A percentile compares a stretch with the other conserved stretches of the same genome.
Evolutionary conservation across 2,797 vertebrate genomes (phyloP).

Genomic region (Cirrhinus mrigala): DNA sequence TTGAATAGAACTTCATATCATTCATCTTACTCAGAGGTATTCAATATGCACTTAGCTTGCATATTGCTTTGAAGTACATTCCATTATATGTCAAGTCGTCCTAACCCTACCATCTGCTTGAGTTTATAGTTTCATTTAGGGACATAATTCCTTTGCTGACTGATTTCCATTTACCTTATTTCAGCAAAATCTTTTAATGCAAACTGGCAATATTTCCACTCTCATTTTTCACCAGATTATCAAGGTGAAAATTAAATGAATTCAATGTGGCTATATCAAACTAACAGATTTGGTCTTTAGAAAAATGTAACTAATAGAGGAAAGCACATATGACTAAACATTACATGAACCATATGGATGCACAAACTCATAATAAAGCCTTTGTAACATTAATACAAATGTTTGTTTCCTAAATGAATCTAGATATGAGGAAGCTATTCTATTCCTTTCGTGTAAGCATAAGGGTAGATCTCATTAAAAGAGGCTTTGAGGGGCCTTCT

Average conservation of each 20-base stretch:
- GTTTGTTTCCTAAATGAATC: neutral
- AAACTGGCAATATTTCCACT: neutral
- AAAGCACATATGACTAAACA: neutral
- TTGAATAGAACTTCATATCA: neutral
- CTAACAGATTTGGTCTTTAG: neutral
- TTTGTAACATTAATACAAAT: neutral
- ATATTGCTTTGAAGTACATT: neutral
- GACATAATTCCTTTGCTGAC: neutral
- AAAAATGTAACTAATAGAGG: neutral
- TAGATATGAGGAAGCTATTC: neutral
- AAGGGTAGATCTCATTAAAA: slow-evolving; percentile 66
- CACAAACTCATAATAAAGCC: neutral
- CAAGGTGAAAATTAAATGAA: neutral
- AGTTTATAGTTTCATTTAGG: neutral
- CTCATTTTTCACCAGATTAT: neutral
- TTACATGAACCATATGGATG: neutral
- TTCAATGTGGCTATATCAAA: neutral
- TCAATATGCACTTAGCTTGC: neutral
- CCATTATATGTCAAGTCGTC: neutral
- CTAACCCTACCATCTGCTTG: neutral
- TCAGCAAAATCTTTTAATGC: neutral
- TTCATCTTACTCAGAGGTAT: neutral
- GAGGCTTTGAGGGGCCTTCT: slow-evolving; percentile 69
- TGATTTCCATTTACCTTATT: neutral
- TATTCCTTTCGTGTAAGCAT: slow-evolving; percentile 36